Evolutionary conservation across 2,888 invertebrate species (phyloP).

Genomic region (Monopis laevigella): DNA sequence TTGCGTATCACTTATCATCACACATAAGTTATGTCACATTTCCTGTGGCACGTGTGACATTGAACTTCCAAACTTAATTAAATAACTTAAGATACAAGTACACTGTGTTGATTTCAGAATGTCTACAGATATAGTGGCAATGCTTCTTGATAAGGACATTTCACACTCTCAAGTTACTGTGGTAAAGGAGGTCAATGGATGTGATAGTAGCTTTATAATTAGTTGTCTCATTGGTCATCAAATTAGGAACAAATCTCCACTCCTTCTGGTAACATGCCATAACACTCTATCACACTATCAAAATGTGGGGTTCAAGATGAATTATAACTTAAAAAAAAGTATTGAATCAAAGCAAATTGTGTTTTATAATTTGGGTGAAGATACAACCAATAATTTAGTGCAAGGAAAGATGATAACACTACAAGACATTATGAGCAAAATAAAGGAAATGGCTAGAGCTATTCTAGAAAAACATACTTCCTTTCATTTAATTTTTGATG

Average conservation of each 20-base stretch:
- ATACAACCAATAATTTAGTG: conserved; percentile 29
- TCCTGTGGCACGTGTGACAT: too few species aligned
- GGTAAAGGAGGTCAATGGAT: conserved; percentile 74
- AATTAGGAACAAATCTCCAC: conserved; percentile 64
- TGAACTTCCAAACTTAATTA: too few species aligned
- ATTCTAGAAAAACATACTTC: conserved; percentile 39
- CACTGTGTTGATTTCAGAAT: conserved; percentile 46
- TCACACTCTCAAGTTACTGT: conserved; percentile 65
- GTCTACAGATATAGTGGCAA: conserved; percentile 70
- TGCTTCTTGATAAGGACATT: conserved; percentile 70
- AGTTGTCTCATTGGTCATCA: conserved; percentile 73
- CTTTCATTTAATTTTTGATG: conserved; percentile 74
- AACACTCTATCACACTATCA: conserved; percentile 78
- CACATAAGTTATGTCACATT: too few species aligned
- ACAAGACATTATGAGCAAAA: conserved; percentile 40
- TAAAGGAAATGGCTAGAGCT: conserved; percentile 42
- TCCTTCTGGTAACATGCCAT: conserved; percentile 74
- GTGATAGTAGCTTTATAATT: conserved; percentile 77
- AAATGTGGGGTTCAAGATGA: conserved; percentile 77
- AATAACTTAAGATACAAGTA: too few species aligned
- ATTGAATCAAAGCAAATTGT: conserved; percentile 40
- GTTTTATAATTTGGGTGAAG: conserved; percentile 39
- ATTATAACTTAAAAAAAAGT: conserved; percentile 71
- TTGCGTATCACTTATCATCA: too few species aligned
- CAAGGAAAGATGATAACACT: conserved; percentile 32